Evolutionary conservation across 2,113 vertebrate genomes (phyloP), one percentile per base, ranked within the genome.

Genomic region (Patagioenas fasciata): DNA sequence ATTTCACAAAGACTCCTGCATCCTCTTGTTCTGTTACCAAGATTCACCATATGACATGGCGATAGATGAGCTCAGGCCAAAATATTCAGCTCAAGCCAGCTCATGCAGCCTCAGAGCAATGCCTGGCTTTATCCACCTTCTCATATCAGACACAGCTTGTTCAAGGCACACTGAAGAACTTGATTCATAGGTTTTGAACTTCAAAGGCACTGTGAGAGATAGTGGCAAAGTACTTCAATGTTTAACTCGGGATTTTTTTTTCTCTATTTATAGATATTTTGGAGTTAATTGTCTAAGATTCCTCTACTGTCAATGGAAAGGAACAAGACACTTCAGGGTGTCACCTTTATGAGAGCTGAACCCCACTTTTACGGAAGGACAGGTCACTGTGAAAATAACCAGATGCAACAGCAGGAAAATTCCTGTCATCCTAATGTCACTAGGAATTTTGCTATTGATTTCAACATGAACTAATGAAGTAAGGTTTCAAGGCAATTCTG

Each of bases 191-290:
- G 40, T 85, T 91, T 71, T 85, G 79, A 88, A 83, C 23, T 72
- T 94, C 84, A 94, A 91, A 91, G 40, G 73, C 70, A 62, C 19
- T 31, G 40, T 62, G 60, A 83, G 38, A 91, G 75, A 95, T 54
- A 77, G n/a, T 25, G 17, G 56, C 40, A 80, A 95, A 34, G 31
- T 70, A 66, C 57, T 89, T 74, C 5, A 80, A 60, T 13, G 1
- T 72, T 69, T 72, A 62, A 80, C 67, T 56, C 53, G 23, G 36
- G 9, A 5, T 4, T 15, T 58, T 21, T 21, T 21, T 48, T 17
- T 18, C 24, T 85, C 62, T 77, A 23, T 66, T 69, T 88, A 26
- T 73, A 84, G 67, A 28, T 93, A 19, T 74, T 82, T 88, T 82
- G 42, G 56, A 92, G 50, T 57, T 72, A 88, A 65, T 69, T 47